Conservation (phyloP, 2,113 vertebrate genomes). For the Mesoclemmys tuberculata region DNA sequence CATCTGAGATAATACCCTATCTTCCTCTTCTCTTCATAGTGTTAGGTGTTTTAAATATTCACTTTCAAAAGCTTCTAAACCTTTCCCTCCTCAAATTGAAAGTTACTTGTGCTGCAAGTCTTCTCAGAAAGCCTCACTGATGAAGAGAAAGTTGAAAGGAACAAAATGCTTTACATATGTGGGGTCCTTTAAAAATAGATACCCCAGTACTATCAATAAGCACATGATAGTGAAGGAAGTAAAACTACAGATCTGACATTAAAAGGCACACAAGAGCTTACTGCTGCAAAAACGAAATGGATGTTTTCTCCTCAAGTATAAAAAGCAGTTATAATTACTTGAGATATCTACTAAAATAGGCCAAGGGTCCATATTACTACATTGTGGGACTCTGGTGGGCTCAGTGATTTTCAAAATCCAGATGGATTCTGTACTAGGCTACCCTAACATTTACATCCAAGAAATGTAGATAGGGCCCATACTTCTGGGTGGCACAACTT, state of each 20-base stretch:
- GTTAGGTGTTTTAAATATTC: neutral
- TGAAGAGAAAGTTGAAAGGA: neutral
- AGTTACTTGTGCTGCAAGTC: neutral
- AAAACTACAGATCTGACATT: neutral
- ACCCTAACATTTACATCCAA: neutral
- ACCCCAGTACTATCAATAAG: neutral
- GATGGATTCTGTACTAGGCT: neutral
- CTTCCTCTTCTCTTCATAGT: conserved; percentile 1
- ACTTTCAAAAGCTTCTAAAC: neutral
- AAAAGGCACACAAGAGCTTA: conserved; percentile 42
- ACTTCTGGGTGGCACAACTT: neutral
- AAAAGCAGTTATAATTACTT: neutral
- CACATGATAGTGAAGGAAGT: neutral
- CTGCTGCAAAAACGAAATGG: accelerated
- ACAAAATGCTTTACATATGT: neutral
- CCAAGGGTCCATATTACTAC: neutral
- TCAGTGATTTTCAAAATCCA: neutral
- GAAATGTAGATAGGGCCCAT: neutral
- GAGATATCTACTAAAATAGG: neutral
- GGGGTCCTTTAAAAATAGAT: neutral
- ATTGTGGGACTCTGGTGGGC: neutral
- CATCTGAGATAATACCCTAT: conserved; percentile 33
- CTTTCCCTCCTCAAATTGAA: neutral
- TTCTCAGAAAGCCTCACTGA: neutral
- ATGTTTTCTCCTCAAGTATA: neutral